These are phyloP conservation scores for Jaculus jaculus DNA, from an alignment of 2,113 vertebrate genomes.

Conservation along the genomic window DNA sequence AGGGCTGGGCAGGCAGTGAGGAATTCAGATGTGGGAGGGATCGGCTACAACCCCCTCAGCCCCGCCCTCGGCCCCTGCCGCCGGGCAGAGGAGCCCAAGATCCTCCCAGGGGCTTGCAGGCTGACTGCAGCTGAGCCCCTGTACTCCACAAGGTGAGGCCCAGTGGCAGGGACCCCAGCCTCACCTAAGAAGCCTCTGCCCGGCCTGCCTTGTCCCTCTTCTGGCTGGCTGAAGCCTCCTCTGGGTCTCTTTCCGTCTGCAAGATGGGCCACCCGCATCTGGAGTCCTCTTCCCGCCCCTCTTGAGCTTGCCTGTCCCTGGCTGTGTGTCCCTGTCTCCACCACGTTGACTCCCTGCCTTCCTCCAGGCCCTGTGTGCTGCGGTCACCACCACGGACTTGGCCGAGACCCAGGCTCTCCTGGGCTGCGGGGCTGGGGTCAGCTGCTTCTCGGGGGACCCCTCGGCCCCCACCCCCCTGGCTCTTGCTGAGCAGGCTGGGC, in stretches of 20 bases:
- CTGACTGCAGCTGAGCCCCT: neutral
- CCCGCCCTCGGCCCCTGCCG: conserved; percentile 32
- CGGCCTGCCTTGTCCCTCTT: neutral
- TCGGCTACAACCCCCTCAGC: conserved; percentile 55
- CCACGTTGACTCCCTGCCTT: neutral
- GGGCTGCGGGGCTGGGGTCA: conserved; percentile 94
- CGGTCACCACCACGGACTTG: conserved; percentile 93
- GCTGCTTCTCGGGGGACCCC: conserved; percentile 89
- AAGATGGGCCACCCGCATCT: neutral
- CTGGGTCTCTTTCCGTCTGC: neutral
- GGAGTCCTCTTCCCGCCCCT: neutral
- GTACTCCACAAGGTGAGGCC: conserved; percentile 47
- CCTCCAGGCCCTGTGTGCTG: conserved; percentile 92
- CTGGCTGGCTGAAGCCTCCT: neutral
- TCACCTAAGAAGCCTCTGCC: neutral
- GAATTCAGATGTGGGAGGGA: conserved; percentile 82
- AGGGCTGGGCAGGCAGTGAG: conserved; percentile 72
- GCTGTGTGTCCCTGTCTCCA: neutral
- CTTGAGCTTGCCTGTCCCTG: rapidly evolving
- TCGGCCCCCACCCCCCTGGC: conserved; percentile 85
- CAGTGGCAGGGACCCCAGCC: neutral
- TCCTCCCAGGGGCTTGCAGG: conserved; percentile 48
- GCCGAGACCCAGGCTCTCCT: conserved; percentile 93
- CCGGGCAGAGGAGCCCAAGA: conserved; percentile 59
- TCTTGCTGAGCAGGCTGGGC: conserved; percentile 88